Percentiles rank a stretch among this genome's conserved stretches.
Evolutionary conservation across 2,113 vertebrate species (phyloP).

Genomic region (Mormoops blainvillei): DNA sequence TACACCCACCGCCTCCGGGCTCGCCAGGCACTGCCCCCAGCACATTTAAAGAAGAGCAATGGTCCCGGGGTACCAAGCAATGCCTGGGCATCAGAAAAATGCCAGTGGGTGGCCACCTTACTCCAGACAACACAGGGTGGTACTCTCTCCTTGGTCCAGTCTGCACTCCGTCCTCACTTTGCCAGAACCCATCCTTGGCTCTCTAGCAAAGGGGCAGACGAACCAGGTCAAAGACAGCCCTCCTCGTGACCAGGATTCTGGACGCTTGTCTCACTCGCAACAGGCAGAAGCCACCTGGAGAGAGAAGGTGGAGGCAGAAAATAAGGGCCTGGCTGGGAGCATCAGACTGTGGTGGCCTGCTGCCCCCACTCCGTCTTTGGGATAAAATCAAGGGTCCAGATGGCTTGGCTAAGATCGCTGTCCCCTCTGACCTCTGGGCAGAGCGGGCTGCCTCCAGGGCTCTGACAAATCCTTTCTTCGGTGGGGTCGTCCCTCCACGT

Average conservation of each 20-base stretch:
- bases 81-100: neutral
- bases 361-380: neutral
- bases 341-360: neutral
- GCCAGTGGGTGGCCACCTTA: too few species aligned
- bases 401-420: neutral
- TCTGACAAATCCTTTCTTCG: neutral
- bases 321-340: neutral
- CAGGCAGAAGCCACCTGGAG: neutral
- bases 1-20: neutral
- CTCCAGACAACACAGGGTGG: neutral
- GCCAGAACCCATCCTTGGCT: neutral
- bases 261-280: neutral
- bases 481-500: neutral
- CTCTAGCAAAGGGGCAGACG: neutral
- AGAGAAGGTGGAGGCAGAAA: neutral
- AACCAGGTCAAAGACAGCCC: neutral
- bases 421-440: neutral
- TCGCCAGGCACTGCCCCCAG: neutral
- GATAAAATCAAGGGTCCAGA: neutral
- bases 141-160: neutral
- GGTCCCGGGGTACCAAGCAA: neutral
- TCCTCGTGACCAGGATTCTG: neutral
- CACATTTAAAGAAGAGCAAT: neutral
- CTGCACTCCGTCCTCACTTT: neutral
- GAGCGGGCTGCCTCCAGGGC: neutral